Evolutionary conservation across 2,888 invertebrate genomes (phyloP), one percentile per base, ranked within the genome.

Genomic region (Serripes groenlandicus): DNA sequence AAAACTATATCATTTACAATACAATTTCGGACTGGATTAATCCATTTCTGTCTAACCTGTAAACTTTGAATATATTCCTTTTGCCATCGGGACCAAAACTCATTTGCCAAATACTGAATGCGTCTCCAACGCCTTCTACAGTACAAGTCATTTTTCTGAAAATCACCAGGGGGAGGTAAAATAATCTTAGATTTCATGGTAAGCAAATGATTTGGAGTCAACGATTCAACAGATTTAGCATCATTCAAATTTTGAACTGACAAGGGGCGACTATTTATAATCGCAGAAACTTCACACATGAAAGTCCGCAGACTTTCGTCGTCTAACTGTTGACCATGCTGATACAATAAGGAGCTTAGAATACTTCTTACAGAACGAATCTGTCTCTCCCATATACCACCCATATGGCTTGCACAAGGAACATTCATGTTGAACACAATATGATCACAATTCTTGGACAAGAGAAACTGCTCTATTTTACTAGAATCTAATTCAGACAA

Each of bases 301-400:
- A 88, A 76, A 15, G 88, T 88, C 30, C 85, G 30, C 7, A 88
- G 58, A 21, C 69, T 42, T 58, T 82, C 75, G 56, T 87, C 83
- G 42, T 88, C 83, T 4, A 87, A 58, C 26, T 86, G 83, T 21
- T 37, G 18, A 5, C 69, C 79, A 69, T 34, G 30, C 11, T 81
- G 37, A 28, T 58, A 23, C 54, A 90, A 32, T 7, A 88, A 62
- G 15, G 52, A 35, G 11, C 73, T 32, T 11, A 89, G 71, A 7
- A 88, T 84, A 76, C 75, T 85, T 30, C 88, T 64, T 1, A 89
- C 78, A 28, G 87, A 75, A 23, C 88, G 69, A 26, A 90, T 90
- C 66, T 88, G 88, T 21, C 90, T 28, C 64, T 91, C 91, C 90
- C 89, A 90, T 3, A 88, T 81, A 21, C 89, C 90, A 30, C 89